Conservation (phyloP, 2,113 vertebrate species). For the Hyla sarda region DNA sequence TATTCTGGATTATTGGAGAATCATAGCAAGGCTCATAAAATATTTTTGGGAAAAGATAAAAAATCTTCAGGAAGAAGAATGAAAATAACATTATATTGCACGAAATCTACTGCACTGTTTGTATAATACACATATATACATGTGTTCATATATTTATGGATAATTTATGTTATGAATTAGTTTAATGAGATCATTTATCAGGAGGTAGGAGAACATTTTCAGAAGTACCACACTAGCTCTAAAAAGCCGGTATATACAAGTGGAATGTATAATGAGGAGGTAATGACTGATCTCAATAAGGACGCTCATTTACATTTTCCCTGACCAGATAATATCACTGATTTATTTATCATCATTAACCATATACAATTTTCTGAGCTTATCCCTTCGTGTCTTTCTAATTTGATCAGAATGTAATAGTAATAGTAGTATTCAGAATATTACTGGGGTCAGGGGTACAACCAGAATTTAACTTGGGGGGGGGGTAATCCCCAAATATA, state of each 20-base stretch:
- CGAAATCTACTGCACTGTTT: background rate
- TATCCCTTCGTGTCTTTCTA: background rate
- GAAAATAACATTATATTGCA: too few relatives aligned
- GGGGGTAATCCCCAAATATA: too few relatives aligned
- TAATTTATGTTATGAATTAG: background rate
- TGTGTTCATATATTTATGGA: background rate
- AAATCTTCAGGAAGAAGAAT: too few relatives aligned
- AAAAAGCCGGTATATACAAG: background rate
- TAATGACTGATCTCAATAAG: background rate
- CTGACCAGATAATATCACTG: constrained; percentile 3
- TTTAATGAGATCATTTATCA: constrained; percentile 1
- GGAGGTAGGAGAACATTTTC: background rate
- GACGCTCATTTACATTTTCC: background rate
- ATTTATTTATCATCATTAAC: constrained; percentile 8
- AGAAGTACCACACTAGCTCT: background rate
- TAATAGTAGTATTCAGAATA: background rate
- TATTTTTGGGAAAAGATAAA: too few relatives aligned
- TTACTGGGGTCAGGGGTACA: background rate
- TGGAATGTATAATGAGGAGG: background rate
- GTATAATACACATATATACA: background rate
- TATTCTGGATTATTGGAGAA: too few relatives aligned
- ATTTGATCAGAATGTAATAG: background rate
- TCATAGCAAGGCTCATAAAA: too few relatives aligned
- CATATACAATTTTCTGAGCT: background rate
- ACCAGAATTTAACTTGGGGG: too few relatives aligned